Base-by-base conservation (phyloP, 2,113 vertebrate genomes). In the Cercopithecus mona region DNA sequence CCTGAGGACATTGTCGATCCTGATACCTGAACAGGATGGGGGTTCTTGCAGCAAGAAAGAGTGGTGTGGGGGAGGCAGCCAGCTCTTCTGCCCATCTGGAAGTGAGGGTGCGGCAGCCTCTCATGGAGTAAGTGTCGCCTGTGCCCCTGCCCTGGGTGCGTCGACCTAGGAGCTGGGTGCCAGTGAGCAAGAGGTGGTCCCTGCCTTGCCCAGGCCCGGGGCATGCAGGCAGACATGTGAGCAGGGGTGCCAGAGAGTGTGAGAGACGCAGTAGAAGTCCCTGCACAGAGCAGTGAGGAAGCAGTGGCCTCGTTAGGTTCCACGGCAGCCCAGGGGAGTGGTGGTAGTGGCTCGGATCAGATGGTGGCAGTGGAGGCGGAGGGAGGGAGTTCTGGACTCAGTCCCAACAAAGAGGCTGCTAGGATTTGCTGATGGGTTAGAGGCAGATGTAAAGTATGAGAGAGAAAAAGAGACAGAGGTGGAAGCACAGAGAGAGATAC, bases 21-120 rank as follows among this genome's bases (percentile, higher is more conserved):
- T 32, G 68, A 45, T 43, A 40, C 4, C 35, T 27, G 82, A 86
- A 35, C 35, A 35, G 20, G 25, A 92, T 43, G 8, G 1, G 11
- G 57, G 22, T 45, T 75, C 45, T 57, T 57, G 1, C 5, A 25
- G 7, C 35, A 40, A 86, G 35, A 18, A 72, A 35, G 23, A 50
- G 32, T 14, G 18, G 61, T 4, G 3, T 0, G 0, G n/a, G 35
- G 23, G 1, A 11, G 25, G 68, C 4, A 48, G 40, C 17, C 68
- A 14, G 12, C 81, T 1, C 40, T 10, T 43, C 43, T 76, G 43
- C 57, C 7, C 2, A 1, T 6, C 87, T 78, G 55, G 30, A 76
- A 43, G 38, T 16, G n/a, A 45, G 43, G 23, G 20, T 9, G 25
- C 4, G 12, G 40, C 30, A 16, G 52, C 55, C 52, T 18, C 20